phyloP scores from a whole-genome alignment of 1,140 invertebrate species.

The Cyrtorhinus lividipennis region DNA sequence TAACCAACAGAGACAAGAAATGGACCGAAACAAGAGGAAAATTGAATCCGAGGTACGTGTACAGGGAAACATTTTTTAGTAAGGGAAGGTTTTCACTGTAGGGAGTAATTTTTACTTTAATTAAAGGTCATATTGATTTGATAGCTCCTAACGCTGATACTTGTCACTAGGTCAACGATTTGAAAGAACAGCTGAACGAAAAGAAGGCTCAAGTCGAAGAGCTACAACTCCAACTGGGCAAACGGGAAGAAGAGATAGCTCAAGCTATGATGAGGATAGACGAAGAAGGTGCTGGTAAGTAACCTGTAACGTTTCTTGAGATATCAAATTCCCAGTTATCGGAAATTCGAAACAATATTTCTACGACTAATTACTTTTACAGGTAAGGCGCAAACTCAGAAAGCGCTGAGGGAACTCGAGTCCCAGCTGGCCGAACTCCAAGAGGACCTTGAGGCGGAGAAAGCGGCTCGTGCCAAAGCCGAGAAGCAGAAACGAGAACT shows the following conservation, averaged over 20 bases:
- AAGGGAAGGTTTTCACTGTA: too few species aligned
- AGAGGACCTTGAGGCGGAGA: conserved; percentile 91
- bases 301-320: not conserved
- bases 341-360: too few species aligned
- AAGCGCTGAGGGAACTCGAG: conserved; percentile 79
- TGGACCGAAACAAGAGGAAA: conserved; percentile 81
- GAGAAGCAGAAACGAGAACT: conserved; percentile 89
- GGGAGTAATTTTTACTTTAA: not conserved
- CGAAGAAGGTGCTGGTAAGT: conserved; percentile 59
- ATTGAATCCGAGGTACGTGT: conserved; percentile 54
- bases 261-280: conserved; percentile 73
- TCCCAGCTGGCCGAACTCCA: conserved; percentile 72
- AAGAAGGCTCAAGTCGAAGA: conserved; percentile 81
- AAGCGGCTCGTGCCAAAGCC: conserved; percentile 73
- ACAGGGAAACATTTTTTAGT: too few species aligned
- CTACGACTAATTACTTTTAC: too few species aligned
- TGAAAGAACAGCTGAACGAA: conserved; percentile 86
- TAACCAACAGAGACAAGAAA: conserved; percentile 81
- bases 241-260: conserved; percentile 87
- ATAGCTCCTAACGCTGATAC: too few species aligned
- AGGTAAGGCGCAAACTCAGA: conserved; percentile 66
- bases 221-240: conserved; percentile 74
- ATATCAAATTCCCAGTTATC: not conserved
- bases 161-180: conserved; percentile 55
- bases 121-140: too few species aligned